A percentile compares a stretch with the other conserved stretches of the same genome.
Evolutionary conservation across 2,113 vertebrate genomes (phyloP).

Genomic region (Pseudorasbora parva): DNA sequence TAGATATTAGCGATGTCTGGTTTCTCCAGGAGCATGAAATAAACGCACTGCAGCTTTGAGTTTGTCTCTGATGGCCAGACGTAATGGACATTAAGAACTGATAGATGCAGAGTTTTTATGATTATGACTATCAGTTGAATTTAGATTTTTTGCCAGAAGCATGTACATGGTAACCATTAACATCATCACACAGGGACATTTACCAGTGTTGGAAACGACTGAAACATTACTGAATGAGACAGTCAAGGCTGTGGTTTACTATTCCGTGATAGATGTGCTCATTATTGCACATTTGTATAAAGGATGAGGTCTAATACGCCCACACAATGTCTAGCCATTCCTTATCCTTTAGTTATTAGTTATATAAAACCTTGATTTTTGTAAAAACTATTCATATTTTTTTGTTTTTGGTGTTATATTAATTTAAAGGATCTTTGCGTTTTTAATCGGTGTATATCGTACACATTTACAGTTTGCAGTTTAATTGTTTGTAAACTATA

Average conservation of each 20-base stretch:
- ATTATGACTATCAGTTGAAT: constrained; percentile 44
- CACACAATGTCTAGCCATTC: constrained; percentile 54
- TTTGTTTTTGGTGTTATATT: neutral
- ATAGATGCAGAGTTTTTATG: constrained; percentile 50
- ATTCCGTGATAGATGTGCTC: constrained; percentile 67
- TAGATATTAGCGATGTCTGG: neutral
- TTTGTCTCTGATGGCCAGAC: constrained; percentile 32
- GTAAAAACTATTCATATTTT: neutral
- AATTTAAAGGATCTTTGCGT: neutral
- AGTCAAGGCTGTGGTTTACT: constrained; percentile 38
- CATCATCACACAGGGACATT: constrained; percentile 26
- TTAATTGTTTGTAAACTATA: neutral
- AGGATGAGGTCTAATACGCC: constrained; percentile 68
- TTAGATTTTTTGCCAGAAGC: constrained; percentile 33
- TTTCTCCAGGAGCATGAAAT: neutral
- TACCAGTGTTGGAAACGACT: neutral
- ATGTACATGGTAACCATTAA: constrained; percentile 31
- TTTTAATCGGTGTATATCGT: neutral
- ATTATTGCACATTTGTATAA: constrained; percentile 64
- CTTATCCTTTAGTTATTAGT: neutral
- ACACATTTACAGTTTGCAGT: neutral
- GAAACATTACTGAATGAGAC: constrained; percentile 1
- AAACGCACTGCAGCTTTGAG: neutral
- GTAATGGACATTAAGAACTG: constrained; percentile 48
- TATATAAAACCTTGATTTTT: neutral